Conservation (phyloP, 2,888 invertebrate species). For the Philereme transversata region DNA sequence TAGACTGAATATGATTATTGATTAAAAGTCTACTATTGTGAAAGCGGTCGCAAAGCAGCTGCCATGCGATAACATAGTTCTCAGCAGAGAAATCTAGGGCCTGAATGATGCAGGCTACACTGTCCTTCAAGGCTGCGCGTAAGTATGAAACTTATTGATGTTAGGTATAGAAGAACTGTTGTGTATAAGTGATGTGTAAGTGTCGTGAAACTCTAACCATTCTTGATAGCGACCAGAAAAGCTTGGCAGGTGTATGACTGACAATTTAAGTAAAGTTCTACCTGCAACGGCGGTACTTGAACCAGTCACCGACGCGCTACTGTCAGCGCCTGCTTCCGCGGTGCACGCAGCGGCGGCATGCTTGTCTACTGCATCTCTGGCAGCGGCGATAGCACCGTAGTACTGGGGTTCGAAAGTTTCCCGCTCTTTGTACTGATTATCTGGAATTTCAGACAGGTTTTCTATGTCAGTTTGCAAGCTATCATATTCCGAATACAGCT, state of each 20-base stretch:
- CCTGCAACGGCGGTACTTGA: conserved; percentile 18
- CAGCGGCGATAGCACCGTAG: conserved; percentile 21
- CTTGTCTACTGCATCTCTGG: conserved; percentile 19
- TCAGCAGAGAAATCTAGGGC: conserved; percentile 20
- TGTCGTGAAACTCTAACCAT: conserved; percentile 34
- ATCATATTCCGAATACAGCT: conserved; percentile 26
- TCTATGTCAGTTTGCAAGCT: conserved; percentile 26
- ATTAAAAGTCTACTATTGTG: conserved; percentile 29
- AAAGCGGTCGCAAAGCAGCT: conserved; percentile 12
- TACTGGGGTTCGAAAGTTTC: conserved; percentile 22
- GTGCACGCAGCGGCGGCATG: not conserved
- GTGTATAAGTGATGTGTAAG: conserved; percentile 28
- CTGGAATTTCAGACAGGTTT: conserved; percentile 24
- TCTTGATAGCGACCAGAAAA: conserved; percentile 28
- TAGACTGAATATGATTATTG: conserved; percentile 24
- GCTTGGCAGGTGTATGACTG: conserved; percentile 24
- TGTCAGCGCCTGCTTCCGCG: conserved; percentile 1
- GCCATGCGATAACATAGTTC: conserved; percentile 32
- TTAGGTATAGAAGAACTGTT: conserved; percentile 13
- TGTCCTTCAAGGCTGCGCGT: conserved; percentile 21
- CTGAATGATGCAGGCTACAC: conserved; percentile 22
- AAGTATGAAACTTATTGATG: conserved; percentile 33
- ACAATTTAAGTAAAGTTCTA: conserved; percentile 23
- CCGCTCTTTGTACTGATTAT: conserved; percentile 19
- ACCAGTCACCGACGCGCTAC: conserved; percentile 23